Conservation (phyloP, 2,797 vertebrate genomes). For the Notolabrus celidotus region DNA sequence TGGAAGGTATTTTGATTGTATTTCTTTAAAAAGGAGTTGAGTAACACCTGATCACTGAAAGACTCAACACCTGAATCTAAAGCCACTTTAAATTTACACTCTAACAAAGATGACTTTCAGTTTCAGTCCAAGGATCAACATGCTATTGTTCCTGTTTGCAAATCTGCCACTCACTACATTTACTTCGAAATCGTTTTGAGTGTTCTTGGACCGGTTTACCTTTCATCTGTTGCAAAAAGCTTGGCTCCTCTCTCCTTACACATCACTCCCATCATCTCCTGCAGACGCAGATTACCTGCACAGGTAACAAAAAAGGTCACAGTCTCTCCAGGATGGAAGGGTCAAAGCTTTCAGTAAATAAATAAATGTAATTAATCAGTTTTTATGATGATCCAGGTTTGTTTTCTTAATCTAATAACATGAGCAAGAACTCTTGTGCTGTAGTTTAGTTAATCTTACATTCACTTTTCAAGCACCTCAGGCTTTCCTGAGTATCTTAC, state of each 20-base stretch:
- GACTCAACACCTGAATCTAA: no score
- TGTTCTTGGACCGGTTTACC: conserved; percentile 70
- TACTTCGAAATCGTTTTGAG: background rate
- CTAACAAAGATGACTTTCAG: background rate
- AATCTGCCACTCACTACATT: background rate
- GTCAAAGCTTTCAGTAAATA: background rate
- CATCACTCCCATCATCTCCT: conserved; percentile 95
- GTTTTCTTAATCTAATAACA: no score
- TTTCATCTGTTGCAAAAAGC: conserved; percentile 93
- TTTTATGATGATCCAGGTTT: no score
- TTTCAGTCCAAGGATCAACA: no score
- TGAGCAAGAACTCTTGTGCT: no score
- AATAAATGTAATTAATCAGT: background rate
- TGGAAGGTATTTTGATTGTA: no score
- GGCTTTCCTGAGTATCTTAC: no score
- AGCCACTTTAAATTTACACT: background rate
- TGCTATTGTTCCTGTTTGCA: background rate
- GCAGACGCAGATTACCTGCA: conserved; percentile 91
- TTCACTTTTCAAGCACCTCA: no score
- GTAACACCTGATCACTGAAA: no score
- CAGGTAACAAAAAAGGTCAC: background rate
- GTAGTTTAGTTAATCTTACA: no score
- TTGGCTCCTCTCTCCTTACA: conserved; percentile 90
- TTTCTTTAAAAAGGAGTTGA: no score
- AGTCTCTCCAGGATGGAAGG: no score